Evolutionary conservation across 2,797 vertebrate species (phyloP).

Genomic region (Malacoraja senta): DNA sequence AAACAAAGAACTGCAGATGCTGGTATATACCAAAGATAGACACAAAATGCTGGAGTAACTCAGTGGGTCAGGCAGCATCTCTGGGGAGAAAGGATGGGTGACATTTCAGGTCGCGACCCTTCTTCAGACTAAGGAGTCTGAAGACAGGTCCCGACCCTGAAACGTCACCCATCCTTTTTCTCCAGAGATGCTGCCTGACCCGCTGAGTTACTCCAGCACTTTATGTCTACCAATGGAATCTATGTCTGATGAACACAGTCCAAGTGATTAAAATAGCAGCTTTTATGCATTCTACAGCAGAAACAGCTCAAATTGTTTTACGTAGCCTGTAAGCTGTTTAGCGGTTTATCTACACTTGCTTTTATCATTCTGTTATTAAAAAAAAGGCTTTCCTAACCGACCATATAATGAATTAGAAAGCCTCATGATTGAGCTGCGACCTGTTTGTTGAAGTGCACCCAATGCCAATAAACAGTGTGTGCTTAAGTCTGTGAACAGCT

Average conservation of each 20-base stretch:
- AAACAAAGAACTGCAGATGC: no score
- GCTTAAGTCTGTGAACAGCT: not conserved
- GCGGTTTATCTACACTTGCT: not conserved
- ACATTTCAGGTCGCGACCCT: no score
- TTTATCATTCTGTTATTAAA: not conserved
- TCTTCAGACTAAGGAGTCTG: no score
- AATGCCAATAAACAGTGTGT: not conserved
- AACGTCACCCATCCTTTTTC: no score
- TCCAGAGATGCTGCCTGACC: no score
- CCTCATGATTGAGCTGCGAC: not conserved
- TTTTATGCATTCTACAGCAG: not conserved
- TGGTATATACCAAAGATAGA: no score
- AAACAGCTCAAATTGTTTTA: conserved; percentile 1
- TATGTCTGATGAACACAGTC: not conserved
- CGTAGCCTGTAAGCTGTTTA: not conserved
- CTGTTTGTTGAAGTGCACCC: not conserved
- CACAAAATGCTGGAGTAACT: no score
- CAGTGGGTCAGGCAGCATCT: no score
- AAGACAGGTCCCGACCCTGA: no score
- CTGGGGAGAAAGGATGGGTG: no score
- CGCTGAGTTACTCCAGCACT: no score
- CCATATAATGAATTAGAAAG: not conserved
- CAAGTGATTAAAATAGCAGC: not conserved
- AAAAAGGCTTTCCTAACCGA: not conserved
- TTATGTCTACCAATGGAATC: not conserved